Percentiles rank a stretch among this genome's conserved stretches.
Evolutionary conservation across 2,888 invertebrate genomes (phyloP).

Genomic region (Gymnosoma rotundatum): DNA sequence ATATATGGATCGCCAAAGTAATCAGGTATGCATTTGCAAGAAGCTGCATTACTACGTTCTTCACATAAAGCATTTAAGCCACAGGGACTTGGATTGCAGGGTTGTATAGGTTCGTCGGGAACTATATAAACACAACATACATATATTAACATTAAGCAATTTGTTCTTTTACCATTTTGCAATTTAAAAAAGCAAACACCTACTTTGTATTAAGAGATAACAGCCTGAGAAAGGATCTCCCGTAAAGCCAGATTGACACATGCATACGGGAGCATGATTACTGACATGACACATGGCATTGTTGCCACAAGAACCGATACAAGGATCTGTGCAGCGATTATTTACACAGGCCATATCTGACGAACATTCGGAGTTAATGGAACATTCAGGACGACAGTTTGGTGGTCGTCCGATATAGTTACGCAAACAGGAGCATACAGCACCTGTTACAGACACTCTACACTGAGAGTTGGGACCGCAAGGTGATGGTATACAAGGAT

Average conservation of each 20-base stretch:
- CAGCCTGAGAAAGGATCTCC: slow-evolving; percentile 87
- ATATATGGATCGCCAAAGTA: slow-evolving; percentile 87
- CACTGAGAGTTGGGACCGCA: slow-evolving; percentile 87
- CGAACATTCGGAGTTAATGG: slow-evolving; percentile 84
- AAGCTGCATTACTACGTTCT: slow-evolving; percentile 85
- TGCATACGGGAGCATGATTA: slow-evolving; percentile 83
- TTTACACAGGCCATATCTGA: slow-evolving; percentile 83
- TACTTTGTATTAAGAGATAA: slow-evolving; percentile 82
- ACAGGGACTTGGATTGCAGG: slow-evolving; percentile 87
- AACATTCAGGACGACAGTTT: slow-evolving; percentile 87
- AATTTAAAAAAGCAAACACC: slow-evolving; percentile 73
- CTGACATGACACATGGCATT: slow-evolving; percentile 86
- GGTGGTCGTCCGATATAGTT: slow-evolving; percentile 86
- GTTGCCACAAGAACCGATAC: slow-evolving; percentile 87
- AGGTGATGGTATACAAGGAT: slow-evolving; percentile 86
- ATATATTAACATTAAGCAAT: slow-evolving; percentile 24
- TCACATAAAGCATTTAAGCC: slow-evolving; percentile 87
- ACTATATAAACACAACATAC: slow-evolving; percentile 76
- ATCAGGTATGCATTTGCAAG: slow-evolving; percentile 86
- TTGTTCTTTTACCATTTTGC: neutral
- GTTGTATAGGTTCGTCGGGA: slow-evolving; percentile 83
- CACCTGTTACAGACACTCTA: slow-evolving; percentile 82
- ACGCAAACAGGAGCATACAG: slow-evolving; percentile 85
- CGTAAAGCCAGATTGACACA: slow-evolving; percentile 83
- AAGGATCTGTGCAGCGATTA: slow-evolving; percentile 85